Evolutionary conservation across 2,113 vertebrate genomes (phyloP).

Genomic region (Notothenia coriiceps): DNA sequence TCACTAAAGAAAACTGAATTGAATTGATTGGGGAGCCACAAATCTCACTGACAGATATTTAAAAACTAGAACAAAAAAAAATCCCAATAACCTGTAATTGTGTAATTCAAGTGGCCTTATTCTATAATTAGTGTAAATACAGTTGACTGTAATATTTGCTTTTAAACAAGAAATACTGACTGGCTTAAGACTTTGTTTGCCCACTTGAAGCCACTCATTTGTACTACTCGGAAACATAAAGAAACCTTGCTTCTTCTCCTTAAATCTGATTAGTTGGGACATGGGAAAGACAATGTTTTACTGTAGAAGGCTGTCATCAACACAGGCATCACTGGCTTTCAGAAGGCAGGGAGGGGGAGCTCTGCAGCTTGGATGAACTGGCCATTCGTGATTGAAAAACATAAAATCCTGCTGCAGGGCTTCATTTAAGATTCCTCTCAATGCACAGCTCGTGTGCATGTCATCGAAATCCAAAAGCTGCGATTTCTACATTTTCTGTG

Average conservation of each 20-base stretch:
- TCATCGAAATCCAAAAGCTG: slow-evolving; percentile 25
- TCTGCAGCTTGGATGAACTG: slow-evolving; percentile 55
- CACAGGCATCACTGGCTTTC: slow-evolving; percentile 67
- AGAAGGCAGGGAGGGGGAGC: slow-evolving; percentile 53
- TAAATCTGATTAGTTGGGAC: not conserved
- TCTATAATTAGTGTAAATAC: slow-evolving; percentile 1
- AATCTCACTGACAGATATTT: not conserved
- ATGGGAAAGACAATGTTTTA: slow-evolving; percentile 3
- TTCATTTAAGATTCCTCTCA: slow-evolving; percentile 27
- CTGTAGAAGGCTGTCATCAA: slow-evolving; percentile 34
- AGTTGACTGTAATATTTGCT: not conserved
- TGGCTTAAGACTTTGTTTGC: slow-evolving; percentile 8
- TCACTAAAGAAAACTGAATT: not conserved
- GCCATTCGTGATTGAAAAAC: slow-evolving; percentile 27
- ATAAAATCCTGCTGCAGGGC: slow-evolving; percentile 32
- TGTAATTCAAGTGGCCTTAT: not conserved
- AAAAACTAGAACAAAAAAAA: not conserved
- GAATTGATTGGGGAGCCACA: not conserved
- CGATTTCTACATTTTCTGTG: slow-evolving; percentile 29
- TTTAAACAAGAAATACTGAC: slow-evolving; percentile 1
- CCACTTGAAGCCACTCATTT: slow-evolving; percentile 1
- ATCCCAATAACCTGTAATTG: not conserved
- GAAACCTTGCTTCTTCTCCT: not conserved
- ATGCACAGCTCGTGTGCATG: not conserved
- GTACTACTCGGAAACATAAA: slow-evolving; percentile 4